Conservation (phyloP, 2,113 vertebrate species). For the Microtus richardsoni region DNA sequence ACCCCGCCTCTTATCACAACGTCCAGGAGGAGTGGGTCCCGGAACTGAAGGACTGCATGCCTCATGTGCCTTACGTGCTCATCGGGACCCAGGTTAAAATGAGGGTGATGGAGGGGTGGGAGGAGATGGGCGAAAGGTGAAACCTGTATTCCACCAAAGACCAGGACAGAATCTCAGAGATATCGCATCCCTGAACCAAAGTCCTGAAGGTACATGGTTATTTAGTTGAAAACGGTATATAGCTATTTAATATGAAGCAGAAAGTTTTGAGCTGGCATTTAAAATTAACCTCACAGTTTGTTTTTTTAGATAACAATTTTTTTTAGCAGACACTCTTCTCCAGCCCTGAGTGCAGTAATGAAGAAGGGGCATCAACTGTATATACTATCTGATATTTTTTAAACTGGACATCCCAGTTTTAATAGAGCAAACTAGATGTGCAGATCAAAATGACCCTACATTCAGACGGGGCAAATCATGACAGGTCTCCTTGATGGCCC, state of each 20-base stretch:
- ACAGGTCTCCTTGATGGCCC: neutral
- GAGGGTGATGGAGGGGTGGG: neutral
- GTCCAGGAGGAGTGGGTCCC: slow-evolving; percentile 95
- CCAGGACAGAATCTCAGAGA: neutral
- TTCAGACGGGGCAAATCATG: neutral
- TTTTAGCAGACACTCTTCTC: neutral
- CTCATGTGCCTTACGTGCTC: slow-evolving; percentile 92
- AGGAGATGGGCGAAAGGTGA: fast-evolving
- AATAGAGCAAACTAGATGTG: neutral
- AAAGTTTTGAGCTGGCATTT: neutral
- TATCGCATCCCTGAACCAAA: fast-evolving
- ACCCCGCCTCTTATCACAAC: slow-evolving; percentile 93
- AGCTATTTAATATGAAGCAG: neutral
- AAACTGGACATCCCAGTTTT: slow-evolving; percentile 21
- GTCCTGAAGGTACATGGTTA: neutral
- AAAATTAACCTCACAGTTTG: neutral
- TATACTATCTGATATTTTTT: neutral
- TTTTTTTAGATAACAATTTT: neutral
- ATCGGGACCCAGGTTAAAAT: slow-evolving; percentile 92
- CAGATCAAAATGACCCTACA: slow-evolving; percentile 33
- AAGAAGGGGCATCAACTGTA: neutral
- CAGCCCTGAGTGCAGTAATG: neutral
- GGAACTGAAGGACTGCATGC: slow-evolving; percentile 93
- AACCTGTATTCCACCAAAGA: neutral
- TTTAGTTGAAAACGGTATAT: neutral